Conservation (phyloP, 2,113 vertebrate species). For the Sinosuthora webbiana region DNA sequence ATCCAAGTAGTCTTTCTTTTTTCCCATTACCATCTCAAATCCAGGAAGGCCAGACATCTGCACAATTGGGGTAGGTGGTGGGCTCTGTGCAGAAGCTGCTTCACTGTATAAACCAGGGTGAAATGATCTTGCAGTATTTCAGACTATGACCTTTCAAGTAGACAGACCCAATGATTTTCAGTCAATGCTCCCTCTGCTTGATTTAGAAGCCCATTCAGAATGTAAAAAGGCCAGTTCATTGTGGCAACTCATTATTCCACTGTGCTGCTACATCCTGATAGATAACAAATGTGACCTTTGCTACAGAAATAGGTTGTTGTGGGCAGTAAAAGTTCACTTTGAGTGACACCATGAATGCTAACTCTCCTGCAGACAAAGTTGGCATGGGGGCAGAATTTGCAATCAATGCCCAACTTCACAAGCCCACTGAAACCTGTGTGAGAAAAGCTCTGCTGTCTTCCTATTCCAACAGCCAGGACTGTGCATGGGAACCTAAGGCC, state of each 20-base stretch:
- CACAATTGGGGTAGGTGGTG: neutral
- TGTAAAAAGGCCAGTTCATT: slow-evolving; percentile 55
- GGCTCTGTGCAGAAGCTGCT: neutral
- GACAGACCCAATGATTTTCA: slow-evolving; percentile 70
- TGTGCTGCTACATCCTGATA: slow-evolving; percentile 50
- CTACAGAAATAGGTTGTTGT: slow-evolving; percentile 34
- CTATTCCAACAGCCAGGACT: neutral
- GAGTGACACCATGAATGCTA: slow-evolving; percentile 38
- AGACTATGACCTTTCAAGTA: slow-evolving; percentile 56
- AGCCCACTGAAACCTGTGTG: neutral
- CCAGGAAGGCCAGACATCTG: neutral
- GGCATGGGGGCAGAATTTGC: neutral
- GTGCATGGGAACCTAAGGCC: neutral
- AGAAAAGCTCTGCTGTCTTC: neutral
- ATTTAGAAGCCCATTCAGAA: slow-evolving; percentile 69
- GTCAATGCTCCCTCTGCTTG: slow-evolving; percentile 61
- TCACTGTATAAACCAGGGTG: slow-evolving; percentile 11
- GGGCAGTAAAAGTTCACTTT: slow-evolving; percentile 58
- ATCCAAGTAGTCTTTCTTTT: neutral
- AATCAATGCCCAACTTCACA: neutral
- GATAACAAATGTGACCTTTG: slow-evolving; percentile 66
- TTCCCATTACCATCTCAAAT: neutral
- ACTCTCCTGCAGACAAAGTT: neutral
- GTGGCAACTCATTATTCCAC: slow-evolving; percentile 62
- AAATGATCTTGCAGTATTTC: slow-evolving; percentile 66